These are phyloP conservation scores for Gambusia yucatana DNA, from an alignment of 2,797 vertebrate genomes.

Conservation along the genomic window DNA sequence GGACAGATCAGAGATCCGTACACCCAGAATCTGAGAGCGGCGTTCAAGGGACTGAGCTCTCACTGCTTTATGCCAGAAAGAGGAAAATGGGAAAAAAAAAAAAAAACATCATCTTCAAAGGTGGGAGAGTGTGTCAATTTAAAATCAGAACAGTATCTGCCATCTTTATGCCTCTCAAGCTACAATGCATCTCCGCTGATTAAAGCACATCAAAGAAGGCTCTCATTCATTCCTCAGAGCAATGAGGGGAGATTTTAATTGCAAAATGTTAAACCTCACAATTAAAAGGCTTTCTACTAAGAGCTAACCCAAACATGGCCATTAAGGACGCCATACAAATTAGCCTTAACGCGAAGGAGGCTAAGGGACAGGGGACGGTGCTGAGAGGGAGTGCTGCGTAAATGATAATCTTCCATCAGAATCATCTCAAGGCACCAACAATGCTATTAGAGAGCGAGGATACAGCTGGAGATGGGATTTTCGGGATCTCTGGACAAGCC, in stretches of 20 bases:
- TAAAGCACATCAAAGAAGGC: conserved; percentile 93
- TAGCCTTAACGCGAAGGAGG: conserved; percentile 70
- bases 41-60: conserved; percentile 79
- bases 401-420: conserved; percentile 80
- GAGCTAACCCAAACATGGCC: conserved; percentile 89
- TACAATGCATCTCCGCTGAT: conserved; percentile 94
- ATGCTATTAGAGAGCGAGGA: conserved; percentile 68
- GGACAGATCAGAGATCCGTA: conserved; percentile 80
- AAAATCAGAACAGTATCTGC: conserved; percentile 90
- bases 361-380: conserved; percentile 66
- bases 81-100: too few species aligned
- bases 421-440: conserved; percentile 66
- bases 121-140: conserved; percentile 84
- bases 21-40: conserved; percentile 73
- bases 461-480: conserved; percentile 68
- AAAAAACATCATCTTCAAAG: conserved; percentile 82
- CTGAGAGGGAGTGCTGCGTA: conserved; percentile 68
- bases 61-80: conserved; percentile 76
- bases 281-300: conserved; percentile 93
- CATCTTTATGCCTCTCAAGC: conserved; percentile 92
- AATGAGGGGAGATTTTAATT: conserved; percentile 96
- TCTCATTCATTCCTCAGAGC: conserved; percentile 90
- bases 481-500: conserved; percentile 55
- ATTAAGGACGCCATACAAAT: conserved; percentile 89
- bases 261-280: conserved; percentile 96